Evolutionary conservation across 2,888 invertebrate genomes (phyloP), one percentile per base, ranked within the genome.

Genomic region (Polia nebulosa): DNA sequence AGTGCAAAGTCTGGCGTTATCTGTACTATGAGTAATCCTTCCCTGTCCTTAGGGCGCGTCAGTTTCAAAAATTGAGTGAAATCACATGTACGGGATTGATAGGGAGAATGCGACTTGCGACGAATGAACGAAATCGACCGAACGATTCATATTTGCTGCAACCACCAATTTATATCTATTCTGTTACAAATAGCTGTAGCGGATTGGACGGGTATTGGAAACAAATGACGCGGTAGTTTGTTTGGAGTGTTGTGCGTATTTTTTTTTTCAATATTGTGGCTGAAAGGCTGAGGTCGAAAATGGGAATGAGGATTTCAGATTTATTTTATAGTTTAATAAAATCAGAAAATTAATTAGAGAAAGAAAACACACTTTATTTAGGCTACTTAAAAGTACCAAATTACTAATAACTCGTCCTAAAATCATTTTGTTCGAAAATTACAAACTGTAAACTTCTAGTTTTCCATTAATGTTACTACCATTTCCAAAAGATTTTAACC

Each of bases 11-110:
- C 73, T 61, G 72, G 60, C 77, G 83, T 92, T 91, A 92, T 92
- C 92, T 93, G 87, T 89, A 87, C 86, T 90, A 90, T 92, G 92
- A 92, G 89, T 92, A 90, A 94, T 94, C 91, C 86, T 47, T 77
- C 87, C 86, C 91, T 90, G 68, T 78, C 87, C 87, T 82, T 82
- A 88, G 94, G 94, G 95, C 89, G 93, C 91, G 94, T 94, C 94
- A 94, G 91, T 93, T 94, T 94, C 93, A 95, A 95, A 95, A 94
- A 95, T 94, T 92, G 94, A 94, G 93, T 93, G 95, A 94, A 95
- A 94, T 94, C 92, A 90, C 93, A 92, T 94, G 94, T 92, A 92
- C 87, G 91, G 89, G 89, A 94, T 95, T 94, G 94, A 94, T 94
- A 92, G 93, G 92, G 90, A 88, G 76, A 83, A 87, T 84, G 84